phyloP scores from a whole-genome alignment of 1,140 invertebrate species.

The Adoxophyes honmai region DNA sequence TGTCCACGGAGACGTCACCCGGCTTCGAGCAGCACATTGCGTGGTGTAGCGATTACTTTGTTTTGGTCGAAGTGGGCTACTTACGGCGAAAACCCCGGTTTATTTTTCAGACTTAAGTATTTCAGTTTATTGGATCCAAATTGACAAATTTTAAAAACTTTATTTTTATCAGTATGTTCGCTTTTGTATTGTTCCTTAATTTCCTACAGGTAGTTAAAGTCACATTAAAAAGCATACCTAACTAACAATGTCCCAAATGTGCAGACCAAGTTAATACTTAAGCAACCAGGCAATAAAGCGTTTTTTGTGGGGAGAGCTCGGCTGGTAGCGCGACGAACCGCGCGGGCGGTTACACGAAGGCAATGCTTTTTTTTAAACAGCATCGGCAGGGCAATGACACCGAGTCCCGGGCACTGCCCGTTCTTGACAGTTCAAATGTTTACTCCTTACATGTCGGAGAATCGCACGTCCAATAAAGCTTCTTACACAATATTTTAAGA shows the following conservation, averaged over 20 bases:
- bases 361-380: conserved; percentile 70
- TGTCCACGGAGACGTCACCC: conserved; percentile 49
- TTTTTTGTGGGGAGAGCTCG: too few relatives aligned
- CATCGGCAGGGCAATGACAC: conserved; percentile 71
- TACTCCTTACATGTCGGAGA: conserved; percentile 66
- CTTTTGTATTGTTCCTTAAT: too few relatives aligned
- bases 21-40: conserved; percentile 24
- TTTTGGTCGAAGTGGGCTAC: background rate
- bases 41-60: background rate
- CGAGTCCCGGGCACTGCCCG: conserved; percentile 68
- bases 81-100: too few relatives aligned
- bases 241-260: too few relatives aligned
- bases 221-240: background rate
- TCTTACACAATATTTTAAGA: background rate
- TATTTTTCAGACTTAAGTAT: too few relatives aligned
- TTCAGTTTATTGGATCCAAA: too few relatives aligned
- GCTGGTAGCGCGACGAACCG: conserved; percentile 31
- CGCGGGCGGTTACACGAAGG: conserved; percentile 54
- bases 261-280: too few relatives aligned
- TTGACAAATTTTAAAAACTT: too few relatives aligned
- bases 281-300: too few relatives aligned
- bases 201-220: too few relatives aligned
- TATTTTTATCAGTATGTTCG: too few relatives aligned
- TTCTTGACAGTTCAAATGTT: conserved; percentile 77
- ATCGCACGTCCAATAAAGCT: conserved; percentile 29